A percentile compares a stretch with the other conserved stretches of the same genome.
phyloP scores from a whole-genome alignment of 30 jellyfish, hydroid and myxozoan species.

The Chrysaora quinquecirrha region DNA sequence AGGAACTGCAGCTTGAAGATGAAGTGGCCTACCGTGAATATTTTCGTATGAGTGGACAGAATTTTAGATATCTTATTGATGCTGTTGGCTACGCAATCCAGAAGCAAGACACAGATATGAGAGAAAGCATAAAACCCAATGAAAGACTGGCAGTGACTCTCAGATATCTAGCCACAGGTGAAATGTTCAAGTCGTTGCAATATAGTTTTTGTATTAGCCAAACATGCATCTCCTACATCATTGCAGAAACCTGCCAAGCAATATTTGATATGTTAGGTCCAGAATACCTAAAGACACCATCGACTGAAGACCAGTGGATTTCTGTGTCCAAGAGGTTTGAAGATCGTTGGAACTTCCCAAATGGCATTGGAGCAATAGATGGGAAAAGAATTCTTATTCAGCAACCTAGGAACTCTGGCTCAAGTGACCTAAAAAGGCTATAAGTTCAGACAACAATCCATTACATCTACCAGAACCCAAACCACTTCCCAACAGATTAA shows the following conservation, averaged over 20 bases:
- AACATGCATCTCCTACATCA: slow-evolving; percentile 8
- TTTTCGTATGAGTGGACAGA: neutral
- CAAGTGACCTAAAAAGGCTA: neutral
- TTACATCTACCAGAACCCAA: slow-evolving; percentile 14
- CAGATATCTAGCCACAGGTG: slow-evolving; percentile 52
- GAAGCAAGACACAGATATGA: neutral
- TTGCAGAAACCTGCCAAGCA: slow-evolving; percentile 25
- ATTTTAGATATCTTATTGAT: neutral
- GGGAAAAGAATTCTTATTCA: slow-evolving; percentile 7
- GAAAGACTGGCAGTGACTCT: slow-evolving; percentile 37
- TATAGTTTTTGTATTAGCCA: slow-evolving; percentile 14
- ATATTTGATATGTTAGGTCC: slow-evolving; percentile 2
- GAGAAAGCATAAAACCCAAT: neutral
- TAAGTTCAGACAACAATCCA: neutral
- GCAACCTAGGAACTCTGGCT: slow-evolving; percentile 25
- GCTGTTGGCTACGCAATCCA: neutral
- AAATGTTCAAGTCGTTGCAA: slow-evolving; percentile 12
- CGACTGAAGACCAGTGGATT: slow-evolving; percentile 36
- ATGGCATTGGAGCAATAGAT: slow-evolving; percentile 37
- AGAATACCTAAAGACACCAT: slow-evolving; percentile 13
- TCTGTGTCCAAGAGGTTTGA: slow-evolving; percentile 19
- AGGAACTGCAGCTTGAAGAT: neutral
- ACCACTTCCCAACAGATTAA: neutral
- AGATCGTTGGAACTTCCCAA: slow-evolving; percentile 49
- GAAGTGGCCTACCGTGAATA: neutral